Evolutionary conservation across 2,888 invertebrate genomes (phyloP), one percentile per base, ranked within the genome.

Genomic region (Ectemnius lituratus): DNA sequence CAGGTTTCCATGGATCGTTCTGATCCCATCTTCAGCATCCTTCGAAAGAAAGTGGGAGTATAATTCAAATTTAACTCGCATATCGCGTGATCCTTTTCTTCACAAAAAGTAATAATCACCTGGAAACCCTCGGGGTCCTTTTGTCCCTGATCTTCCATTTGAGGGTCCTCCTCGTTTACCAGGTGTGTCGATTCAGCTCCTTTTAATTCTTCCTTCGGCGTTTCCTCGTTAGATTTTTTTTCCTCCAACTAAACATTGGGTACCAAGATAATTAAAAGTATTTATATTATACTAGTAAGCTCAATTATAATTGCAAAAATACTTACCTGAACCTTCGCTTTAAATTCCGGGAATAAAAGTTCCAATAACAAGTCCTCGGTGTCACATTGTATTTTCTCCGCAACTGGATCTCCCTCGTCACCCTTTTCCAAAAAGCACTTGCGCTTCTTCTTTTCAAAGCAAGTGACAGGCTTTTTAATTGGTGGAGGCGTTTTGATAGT

Each of bases 301-400:
- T 11, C 5, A 4, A 20, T 3, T 4, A 46, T 37, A 37, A 8
- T 11, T 37, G 1, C 37, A 37, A 67, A 11, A 37, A 2, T 8
- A 11, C 70, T 37, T 65, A 81, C 81, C 73, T 81, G 73, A 16
- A 74, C 64, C 1, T 64, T 65, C 8, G 65, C 37, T 14, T 73
- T 81, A 20, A 77, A 76, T 18, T 77, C 77, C 0, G 88, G 85
- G 46, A 90, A 86, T 6, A 90, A 76, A 60, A 90, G 49, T 67
- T 89, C 85, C 4, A 90, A 79, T 20, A 90, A 49, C 2, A 90
- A 60, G 57, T 88, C 84, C 68, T 88, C 88, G 2, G 87, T 86
- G 4, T 87, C 79, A 67, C 85, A 85, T 16, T 86, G 75, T 5
- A 88, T 69, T 64, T 81, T 87, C 4, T 83, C 80, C 27, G 87